Base-by-base conservation (phyloP, 2,888 invertebrate species). In the Acleris literana region DNA sequence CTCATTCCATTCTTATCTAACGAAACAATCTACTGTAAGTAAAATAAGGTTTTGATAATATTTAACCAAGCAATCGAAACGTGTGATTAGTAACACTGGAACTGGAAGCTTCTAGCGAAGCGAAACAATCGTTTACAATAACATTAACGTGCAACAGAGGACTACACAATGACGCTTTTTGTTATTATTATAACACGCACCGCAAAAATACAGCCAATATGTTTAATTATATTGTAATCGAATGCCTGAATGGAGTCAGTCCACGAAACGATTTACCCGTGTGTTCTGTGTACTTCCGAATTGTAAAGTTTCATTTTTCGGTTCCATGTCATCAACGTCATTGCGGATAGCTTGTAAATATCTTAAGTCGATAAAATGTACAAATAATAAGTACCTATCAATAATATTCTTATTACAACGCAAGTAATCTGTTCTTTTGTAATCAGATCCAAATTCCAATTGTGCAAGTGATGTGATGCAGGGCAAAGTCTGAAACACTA, bases 131-230 rank as follows among this genome's bases (percentile, higher is more conserved):
- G 55, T 63, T 51, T 39, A 64, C 64, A 64, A 64, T 64, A 64
- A 64, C 64, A 64, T 51, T 49, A n/a, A 22, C 49, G 22, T 43
- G 54, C 44, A 46, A 48, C 52, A 53, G 46, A 53, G 29, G 20
- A 33, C n/a, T n/a, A 43, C 59, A 64, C 64, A 64, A 64, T 64
- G 53, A 20, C 20, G 33, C 49, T 22, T 49, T 20, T 5, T 64
- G 59, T 64, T 64, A 60, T 64, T 64, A 60, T 64, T 64, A 64
- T 60, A 64, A 59, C 29, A 64, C 64, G 54, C 55, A 49, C 54
- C 39, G 57, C 57, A 57, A 64, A 64, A 64, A 60, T 64, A 64
- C 49, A 25, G 17, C 16, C 13, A 49, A 56, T 63, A 43, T 55
- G 33, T 18, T 18, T 49, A 43, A 49, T 64, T 64, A 49, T 57